These are phyloP conservation scores for Melangyna quadrimaculata DNA, from an alignment of 2,888 invertebrate genomes.

Conservation along the genomic window DNA sequence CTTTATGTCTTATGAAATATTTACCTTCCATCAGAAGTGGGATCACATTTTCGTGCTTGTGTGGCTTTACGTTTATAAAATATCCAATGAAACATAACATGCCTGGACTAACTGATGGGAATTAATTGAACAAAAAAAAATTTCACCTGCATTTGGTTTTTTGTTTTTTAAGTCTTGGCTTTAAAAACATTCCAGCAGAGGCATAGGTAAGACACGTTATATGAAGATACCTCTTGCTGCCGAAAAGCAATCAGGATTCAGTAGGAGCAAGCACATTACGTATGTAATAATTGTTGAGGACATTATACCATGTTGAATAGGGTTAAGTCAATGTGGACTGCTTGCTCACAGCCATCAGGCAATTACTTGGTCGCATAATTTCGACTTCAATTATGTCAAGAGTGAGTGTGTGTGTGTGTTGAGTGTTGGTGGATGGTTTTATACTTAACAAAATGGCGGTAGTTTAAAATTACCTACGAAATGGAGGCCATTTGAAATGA, in stretches of 20 bases:
- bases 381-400: background rate
- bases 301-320: background rate
- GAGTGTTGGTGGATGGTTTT: constrained; percentile 20
- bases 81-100: background rate
- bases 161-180: background rate
- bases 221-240: background rate
- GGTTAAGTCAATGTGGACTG: background rate
- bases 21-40: background rate
- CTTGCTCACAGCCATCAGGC: constrained; percentile 31
- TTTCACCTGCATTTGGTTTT: background rate
- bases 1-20: constrained; percentile 20
- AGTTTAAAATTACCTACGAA: constrained; percentile 49
- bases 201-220: no score
- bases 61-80: background rate
- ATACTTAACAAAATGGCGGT: constrained; percentile 36
- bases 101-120: background rate
- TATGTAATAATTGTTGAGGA: background rate
- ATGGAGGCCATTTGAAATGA: constrained; percentile 49
- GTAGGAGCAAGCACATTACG: background rate
- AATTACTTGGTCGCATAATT: background rate
- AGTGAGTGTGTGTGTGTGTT: no score
- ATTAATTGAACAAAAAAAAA: constrained; percentile 15
- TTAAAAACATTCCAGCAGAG: background rate
- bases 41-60: background rate
- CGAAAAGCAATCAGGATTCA: constrained; percentile 27